Evolutionary conservation across 2,113 vertebrate species (phyloP), one percentile per base, ranked within the genome.

Genomic region (Thalassarche chlororhynchos): DNA sequence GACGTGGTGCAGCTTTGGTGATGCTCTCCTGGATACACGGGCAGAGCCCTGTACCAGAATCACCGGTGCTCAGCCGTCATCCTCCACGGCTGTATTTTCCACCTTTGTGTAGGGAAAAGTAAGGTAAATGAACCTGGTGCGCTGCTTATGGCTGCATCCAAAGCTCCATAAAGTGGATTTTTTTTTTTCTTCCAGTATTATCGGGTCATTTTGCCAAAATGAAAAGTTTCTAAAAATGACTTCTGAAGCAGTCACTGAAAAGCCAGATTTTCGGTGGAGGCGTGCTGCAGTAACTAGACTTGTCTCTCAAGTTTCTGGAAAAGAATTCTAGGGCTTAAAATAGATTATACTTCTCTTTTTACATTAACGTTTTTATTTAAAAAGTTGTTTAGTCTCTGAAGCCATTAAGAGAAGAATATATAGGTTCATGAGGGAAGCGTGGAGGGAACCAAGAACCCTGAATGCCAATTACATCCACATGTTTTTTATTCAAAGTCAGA

Each of bases 11-110:
- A 16, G 52, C 14, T 17, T 38, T 32, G 55, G 55, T 10, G 83
- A 28, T 44, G 65, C 28, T 40, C 13, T 58, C 5, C 49, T 26
- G 34, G 16, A 4, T 4, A 2, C 36, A 2, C 1, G 0, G 29
- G 42, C 38, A 42, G 64, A 60, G 26, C 60, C 28, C 0, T 1
- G 10, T 14, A 10, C 65, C 42, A 21, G 40, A 9, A 28, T 25
- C 32, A 6, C 55, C 12, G n/a, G 23, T 5, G 9, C 54, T 24
- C 52, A 16, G 23, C 17, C 1, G 1, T 14, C 49, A 7, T 61
- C 14, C 38, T 44, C 44, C 25, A 13, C 1, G 0, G 12, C 44
- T 62, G 10, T 31, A 1, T 78, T 49, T 86, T 12, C 80, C 57
- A 62, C 11, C 8, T 42, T 29, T 12, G 13, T 12, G 5, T 14